phyloP scores from a whole-genome alignment of 2,797 vertebrate species.

The Coendou prehensilis region DNA sequence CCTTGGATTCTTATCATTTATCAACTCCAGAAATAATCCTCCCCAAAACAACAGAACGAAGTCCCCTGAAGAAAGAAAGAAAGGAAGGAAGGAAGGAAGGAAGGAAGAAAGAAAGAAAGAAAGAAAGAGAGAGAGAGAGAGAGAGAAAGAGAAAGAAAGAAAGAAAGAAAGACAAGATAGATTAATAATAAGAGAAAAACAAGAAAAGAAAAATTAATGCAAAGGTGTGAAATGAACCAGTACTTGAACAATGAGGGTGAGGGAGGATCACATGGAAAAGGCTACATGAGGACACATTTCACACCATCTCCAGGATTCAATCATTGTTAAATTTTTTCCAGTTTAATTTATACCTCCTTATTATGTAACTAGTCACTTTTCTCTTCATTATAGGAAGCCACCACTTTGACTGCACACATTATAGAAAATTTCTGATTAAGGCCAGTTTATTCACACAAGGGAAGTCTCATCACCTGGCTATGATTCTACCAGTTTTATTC shows the following conservation, averaged over 20 bases:
- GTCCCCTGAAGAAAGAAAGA: conserved; percentile 6
- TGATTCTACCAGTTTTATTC: neutral
- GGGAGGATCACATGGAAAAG: neutral
- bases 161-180: neutral
- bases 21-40: conserved; percentile 29
- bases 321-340: neutral
- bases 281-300: neutral
- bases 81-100: neutral
- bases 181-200: neutral
- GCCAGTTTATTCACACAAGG: neutral
- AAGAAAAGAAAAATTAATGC: neutral
- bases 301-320: neutral
- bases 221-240: neutral
- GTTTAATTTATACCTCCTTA: neutral
- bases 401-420: neutral
- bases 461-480: neutral
- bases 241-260: neutral
- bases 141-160: neutral
- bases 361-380: neutral
- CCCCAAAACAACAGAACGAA: neutral
- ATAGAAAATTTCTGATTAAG: neutral
- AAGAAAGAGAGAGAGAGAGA: neutral
- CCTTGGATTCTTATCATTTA: neutral
- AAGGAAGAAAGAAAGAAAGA: neutral
- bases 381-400: neutral